Conservation (phyloP, 2,113 vertebrate genomes). For the Scartelaos histophorus region DNA sequence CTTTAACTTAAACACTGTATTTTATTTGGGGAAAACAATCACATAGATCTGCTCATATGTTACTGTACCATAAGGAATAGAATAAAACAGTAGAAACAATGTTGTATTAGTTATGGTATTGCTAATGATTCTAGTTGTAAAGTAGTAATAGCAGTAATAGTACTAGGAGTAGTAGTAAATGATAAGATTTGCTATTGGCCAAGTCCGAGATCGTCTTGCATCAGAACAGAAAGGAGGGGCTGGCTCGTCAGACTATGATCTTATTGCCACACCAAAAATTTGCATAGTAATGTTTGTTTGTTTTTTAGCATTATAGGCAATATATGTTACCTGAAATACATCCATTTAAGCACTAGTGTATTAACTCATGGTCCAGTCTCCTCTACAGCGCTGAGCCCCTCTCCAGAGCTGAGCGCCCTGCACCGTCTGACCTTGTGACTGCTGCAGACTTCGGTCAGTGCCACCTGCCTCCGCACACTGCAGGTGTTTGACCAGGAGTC, state of each 20-base stretch:
- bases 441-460: conserved; percentile 54
- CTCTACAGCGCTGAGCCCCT: conserved; percentile 25
- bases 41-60: too few relatives aligned
- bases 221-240: too few relatives aligned
- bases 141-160: too few relatives aligned
- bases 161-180: too few relatives aligned
- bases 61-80: too few relatives aligned
- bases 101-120: too few relatives aligned
- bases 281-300: background rate
- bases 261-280: background rate
- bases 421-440: conserved; percentile 64
- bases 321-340: background rate
- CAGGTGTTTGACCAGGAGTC: conserved; percentile 34
- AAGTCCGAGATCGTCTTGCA: too few relatives aligned
- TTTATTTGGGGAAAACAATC: too few relatives aligned
- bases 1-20: too few relatives aligned
- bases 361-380: background rate
- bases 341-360: background rate
- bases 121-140: too few relatives aligned
- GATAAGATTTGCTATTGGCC: too few relatives aligned
- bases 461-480: conserved; percentile 48
- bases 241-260: background rate
- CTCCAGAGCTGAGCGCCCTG: conserved; percentile 53
- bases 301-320: background rate
- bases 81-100: too few relatives aligned